phyloP scores from a whole-genome alignment of 1,140 invertebrate genomes.

The Cydia strobilella region DNA sequence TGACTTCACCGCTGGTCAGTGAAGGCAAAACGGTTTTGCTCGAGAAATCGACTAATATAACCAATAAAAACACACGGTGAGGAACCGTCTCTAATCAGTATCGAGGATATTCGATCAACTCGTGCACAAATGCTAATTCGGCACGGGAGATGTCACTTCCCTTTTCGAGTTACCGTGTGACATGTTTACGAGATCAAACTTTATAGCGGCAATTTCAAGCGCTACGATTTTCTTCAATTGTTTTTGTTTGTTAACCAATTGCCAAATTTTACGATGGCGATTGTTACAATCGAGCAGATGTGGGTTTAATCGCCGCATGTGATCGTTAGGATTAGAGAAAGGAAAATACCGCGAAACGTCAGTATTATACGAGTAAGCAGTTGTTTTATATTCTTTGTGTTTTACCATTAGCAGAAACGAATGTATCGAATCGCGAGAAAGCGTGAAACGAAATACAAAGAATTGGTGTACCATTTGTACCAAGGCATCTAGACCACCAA shows the following conservation, averaged over 20 bases:
- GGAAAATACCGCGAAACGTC: background rate
- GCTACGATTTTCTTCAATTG: background rate
- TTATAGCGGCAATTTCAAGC: background rate
- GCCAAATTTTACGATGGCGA: background rate
- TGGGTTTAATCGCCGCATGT: slow-evolving; percentile 5
- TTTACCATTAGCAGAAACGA: slow-evolving; percentile 15
- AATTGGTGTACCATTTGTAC: background rate
- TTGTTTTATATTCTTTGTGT: background rate
- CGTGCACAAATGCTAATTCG: background rate
- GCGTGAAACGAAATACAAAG: slow-evolving; percentile 9
- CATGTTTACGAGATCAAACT: slow-evolving; percentile 16
- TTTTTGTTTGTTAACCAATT: slow-evolving; percentile 9
- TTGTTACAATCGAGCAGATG: slow-evolving; percentile 5
- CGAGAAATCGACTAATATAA: too few relatives aligned
- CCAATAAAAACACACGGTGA: too few relatives aligned
- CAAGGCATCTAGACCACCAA: background rate
- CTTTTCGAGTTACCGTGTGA: slow-evolving; percentile 5
- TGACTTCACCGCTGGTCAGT: too few relatives aligned
- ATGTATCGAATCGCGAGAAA: slow-evolving; percentile 23
- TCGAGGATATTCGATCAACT: background rate
- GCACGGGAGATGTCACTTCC: background rate
- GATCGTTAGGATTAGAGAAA: slow-evolving; percentile 16
- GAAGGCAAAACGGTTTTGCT: too few relatives aligned
- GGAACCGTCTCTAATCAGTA: background rate
- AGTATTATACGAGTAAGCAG: background rate